A percentile compares a stretch with the other conserved stretches of the same genome.
These are phyloP conservation scores for Tolmerus cingulatus DNA, from an alignment of 2,888 invertebrate genomes.

Conservation along the genomic window DNA sequence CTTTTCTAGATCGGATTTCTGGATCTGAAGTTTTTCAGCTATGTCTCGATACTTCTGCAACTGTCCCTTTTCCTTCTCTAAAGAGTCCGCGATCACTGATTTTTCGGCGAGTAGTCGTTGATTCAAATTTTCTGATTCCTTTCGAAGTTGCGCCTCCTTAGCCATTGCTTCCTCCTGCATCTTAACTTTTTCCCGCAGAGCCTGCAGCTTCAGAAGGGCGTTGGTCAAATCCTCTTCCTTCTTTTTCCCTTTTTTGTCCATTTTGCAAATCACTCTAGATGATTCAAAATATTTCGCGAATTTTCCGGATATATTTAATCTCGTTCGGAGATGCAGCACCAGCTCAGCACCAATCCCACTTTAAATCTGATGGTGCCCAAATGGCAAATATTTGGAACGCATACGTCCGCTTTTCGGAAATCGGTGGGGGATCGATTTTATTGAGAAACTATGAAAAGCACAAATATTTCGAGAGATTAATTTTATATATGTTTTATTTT, in stretches of 20 bases:
- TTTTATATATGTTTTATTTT: not conserved
- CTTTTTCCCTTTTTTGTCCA: conserved; percentile 1
- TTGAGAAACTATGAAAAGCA: not conserved
- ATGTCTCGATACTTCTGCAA: not conserved
- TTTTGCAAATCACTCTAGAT: not conserved
- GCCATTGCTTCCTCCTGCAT: conserved; percentile 5
- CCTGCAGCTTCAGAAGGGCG: not conserved
- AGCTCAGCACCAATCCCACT: not conserved
- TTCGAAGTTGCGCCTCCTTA: conserved; percentile 7
- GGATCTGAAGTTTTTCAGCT: not conserved
- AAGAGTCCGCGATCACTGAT: not conserved
- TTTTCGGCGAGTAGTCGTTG: not conserved
- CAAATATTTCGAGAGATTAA: not conserved
- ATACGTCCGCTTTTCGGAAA: not conserved
- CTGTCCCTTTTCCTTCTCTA: not conserved
- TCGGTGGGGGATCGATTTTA: conserved; percentile 18
- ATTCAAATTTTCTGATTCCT: not conserved
- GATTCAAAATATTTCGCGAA: not conserved
- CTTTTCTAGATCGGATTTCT: not conserved
- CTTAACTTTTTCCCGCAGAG: conserved; percentile 17
- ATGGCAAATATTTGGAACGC: not conserved
- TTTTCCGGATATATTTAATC: not conserved
- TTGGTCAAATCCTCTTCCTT: conserved; percentile 17
- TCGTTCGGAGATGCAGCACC: not conserved
- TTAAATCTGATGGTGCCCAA: not conserved